These are phyloP conservation scores for Microplitis manilae DNA, from an alignment of 2,888 invertebrate genomes.

Conservation along the genomic window DNA sequence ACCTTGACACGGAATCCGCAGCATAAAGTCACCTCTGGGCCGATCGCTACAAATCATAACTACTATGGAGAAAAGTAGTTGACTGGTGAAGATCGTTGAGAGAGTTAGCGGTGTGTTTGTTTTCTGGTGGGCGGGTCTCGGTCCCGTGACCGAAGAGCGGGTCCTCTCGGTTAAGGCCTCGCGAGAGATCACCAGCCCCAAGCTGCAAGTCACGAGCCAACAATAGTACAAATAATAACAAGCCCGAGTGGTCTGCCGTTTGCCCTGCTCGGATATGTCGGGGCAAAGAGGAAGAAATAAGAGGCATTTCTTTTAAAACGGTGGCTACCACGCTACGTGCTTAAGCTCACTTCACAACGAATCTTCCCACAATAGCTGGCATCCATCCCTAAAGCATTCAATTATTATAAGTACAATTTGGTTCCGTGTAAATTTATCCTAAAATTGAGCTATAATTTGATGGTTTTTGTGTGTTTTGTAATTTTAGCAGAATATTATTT, in stretches of 20 bases:
- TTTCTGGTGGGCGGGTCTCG: constrained; percentile 64
- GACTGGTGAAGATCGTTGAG: constrained; percentile 45
- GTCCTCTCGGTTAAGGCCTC: constrained; percentile 47
- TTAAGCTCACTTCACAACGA: constrained; percentile 48
- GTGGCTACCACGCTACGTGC: constrained; percentile 59
- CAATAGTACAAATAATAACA: constrained; percentile 72
- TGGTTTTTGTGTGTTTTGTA: too few relatives aligned
- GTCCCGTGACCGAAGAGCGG: constrained; percentile 46
- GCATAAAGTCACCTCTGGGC: constrained; percentile 2
- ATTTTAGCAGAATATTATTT: not conserved
- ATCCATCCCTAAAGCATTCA: not conserved
- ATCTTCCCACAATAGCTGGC: constrained; percentile 43
- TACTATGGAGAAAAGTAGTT: constrained; percentile 21
- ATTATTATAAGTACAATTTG: constrained; percentile 10
- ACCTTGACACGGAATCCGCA: not conserved
- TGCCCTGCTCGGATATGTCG: not conserved
- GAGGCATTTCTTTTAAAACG: constrained; percentile 58
- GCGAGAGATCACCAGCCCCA: constrained; percentile 54
- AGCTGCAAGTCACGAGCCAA: constrained; percentile 70
- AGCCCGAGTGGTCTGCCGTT: constrained; percentile 48
- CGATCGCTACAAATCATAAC: constrained; percentile 3
- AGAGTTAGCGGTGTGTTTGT: constrained; percentile 59
- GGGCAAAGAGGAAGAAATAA: constrained; percentile 37
- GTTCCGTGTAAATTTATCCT: not conserved
- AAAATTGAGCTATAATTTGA: too few relatives aligned